Evolutionary conservation across 2,797 vertebrate species (phyloP).

Genomic region (Coilia nasus): DNA sequence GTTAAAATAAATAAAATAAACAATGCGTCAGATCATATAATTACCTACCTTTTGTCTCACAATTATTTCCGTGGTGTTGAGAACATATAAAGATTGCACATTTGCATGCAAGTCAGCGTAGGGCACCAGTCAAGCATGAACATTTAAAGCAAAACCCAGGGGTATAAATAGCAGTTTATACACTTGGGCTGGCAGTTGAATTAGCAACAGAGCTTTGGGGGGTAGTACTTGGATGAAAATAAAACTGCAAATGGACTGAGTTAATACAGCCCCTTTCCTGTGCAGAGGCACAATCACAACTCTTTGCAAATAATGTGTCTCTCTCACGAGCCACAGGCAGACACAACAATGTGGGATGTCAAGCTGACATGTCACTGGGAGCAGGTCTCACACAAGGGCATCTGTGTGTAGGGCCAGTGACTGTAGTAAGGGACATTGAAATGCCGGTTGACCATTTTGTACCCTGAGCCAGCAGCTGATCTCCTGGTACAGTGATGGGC

Average conservation of each 20-base stretch:
- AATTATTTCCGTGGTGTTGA: neutral
- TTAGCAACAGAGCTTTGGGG: neutral
- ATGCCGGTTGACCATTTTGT: neutral
- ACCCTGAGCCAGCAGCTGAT: neutral
- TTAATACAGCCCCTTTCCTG: neutral
- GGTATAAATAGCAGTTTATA: neutral
- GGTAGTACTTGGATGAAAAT: neutral
- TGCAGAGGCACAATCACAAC: neutral
- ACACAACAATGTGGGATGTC: neutral
- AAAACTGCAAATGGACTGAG: neutral
- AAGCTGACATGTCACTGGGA: neutral
- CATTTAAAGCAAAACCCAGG: neutral
- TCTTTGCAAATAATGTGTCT: neutral
- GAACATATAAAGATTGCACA: neutral
- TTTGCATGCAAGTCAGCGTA: neutral
- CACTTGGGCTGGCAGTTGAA: neutral
- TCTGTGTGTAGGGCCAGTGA: neutral
- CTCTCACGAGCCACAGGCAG: neutral
- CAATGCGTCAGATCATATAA: neutral
- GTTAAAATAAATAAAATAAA: neutral
- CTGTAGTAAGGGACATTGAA: neutral
- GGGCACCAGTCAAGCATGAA: neutral
- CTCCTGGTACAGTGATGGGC: neutral
- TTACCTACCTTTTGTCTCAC: neutral
- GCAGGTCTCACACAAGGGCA: neutral